Percentiles rank a stretch among this genome's conserved stretches.
Evolutionary conservation across 2,888 invertebrate genomes (phyloP).

Genomic region (Maniola hyperantus): DNA sequence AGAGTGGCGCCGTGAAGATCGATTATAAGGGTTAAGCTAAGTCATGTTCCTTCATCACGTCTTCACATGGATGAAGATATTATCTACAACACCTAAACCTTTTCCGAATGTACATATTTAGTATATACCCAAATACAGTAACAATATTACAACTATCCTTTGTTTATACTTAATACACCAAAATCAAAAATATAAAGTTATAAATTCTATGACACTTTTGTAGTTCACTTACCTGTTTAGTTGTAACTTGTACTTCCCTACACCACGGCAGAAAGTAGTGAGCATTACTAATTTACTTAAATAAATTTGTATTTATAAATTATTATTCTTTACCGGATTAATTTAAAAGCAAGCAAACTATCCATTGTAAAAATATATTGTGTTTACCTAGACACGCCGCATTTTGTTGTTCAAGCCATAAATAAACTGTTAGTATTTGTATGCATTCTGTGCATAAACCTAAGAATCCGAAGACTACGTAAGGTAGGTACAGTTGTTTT

Average conservation of each 20-base stretch:
- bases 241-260: not conserved
- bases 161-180: not conserved
- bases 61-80: constrained; percentile 4
- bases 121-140: not conserved
- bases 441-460: too few relatives aligned
- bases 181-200: not conserved
- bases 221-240: not conserved
- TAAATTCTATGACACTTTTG: not conserved
- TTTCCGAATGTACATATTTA: not conserved
- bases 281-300: not conserved
- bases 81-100: not conserved
- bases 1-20: constrained; percentile 28
- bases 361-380: not conserved
- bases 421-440: too few relatives aligned
- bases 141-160: not conserved
- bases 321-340: not conserved
- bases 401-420: too few relatives aligned
- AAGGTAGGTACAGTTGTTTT: too few relatives aligned
- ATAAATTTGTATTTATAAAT: too few relatives aligned
- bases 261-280: not conserved
- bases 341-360: not conserved
- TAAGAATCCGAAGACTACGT: too few relatives aligned
- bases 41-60: constrained; percentile 22
- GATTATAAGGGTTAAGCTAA: constrained; percentile 24
- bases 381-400: not conserved